Evolutionary conservation across 2,888 invertebrate genomes (phyloP).

Genomic region (Mesopsocus fuscifrons): DNA sequence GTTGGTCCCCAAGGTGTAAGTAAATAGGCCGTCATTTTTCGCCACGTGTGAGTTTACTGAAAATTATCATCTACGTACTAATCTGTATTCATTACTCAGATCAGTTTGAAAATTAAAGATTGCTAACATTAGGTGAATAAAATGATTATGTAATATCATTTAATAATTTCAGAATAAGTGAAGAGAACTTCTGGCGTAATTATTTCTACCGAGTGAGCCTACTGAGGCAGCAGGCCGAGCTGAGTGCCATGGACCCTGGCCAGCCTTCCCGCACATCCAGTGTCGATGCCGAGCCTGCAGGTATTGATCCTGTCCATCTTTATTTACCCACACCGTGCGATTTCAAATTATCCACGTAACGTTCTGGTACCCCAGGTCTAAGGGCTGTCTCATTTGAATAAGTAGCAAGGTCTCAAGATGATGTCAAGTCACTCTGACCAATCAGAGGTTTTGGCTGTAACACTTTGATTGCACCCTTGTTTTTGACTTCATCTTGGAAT

Average conservation of each 20-base stretch:
- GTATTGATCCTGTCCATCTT: constrained; percentile 11
- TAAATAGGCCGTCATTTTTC: too few relatives aligned
- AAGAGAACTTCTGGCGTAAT: constrained; percentile 99
- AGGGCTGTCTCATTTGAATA: background rate
- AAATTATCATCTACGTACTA: background rate
- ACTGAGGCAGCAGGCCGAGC: constrained; percentile 89
- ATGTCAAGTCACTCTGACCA: too few relatives aligned
- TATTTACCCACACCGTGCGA: too few relatives aligned
- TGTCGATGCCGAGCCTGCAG: constrained; percentile 15
- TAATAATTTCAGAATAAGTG: constrained; percentile 71
- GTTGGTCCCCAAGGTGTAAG: constrained; percentile 97
- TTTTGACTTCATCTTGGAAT: too few relatives aligned
- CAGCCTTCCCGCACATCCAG: constrained; percentile 12
- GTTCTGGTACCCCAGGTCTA: background rate
- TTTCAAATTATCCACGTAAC: too few relatives aligned
- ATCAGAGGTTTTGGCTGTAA: too few relatives aligned
- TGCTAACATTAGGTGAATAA: too few relatives aligned
- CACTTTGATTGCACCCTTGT: too few relatives aligned
- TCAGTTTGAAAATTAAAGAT: too few relatives aligned
- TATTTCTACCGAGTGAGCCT: constrained; percentile 98
- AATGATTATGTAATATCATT: too few relatives aligned
- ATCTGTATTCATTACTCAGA: too few relatives aligned
- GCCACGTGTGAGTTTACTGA: constrained; percentile 7
- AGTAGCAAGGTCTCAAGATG: too few relatives aligned
- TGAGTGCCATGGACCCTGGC: constrained; percentile 9